Evolutionary conservation across 2,888 invertebrate genomes (phyloP), one percentile per base, ranked within the genome.

Genomic region (Arctia plantaginis): DNA sequence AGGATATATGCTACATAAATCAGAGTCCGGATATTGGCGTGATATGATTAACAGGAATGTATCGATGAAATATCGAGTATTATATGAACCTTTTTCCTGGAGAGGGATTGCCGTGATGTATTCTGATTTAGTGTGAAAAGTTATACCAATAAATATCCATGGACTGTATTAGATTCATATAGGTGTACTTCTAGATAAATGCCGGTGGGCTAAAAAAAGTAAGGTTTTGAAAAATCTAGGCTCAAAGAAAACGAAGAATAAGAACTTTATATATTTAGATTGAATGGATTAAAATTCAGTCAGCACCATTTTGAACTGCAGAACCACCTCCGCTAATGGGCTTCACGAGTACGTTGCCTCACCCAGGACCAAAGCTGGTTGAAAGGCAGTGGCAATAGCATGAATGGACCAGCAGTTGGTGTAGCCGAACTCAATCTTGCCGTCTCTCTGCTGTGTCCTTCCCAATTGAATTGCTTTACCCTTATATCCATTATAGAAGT

Each of bases 1-100:
- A 77, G 84, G 77, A 81, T 66, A 69, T 74, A 55, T 71, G 77
- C 71, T 68, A 74, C 73, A 85, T 83, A 85, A 83, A 85, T 83
- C 85, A 85, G 71, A 23, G 35, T 44, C 41, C 76, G 76, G 84
- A 79, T 71, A 71, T 76, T 65, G 76, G 73, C 59, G 73, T 78
- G 79, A 82, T 77, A 69, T 77, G 75, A 83, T 85, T 83, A 83
- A 69, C 55, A 71, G 69, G 65, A 65, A 68, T 72, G 72, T 75
- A 75, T 72, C 71, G 75, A 20, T 62, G n/a, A 66, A 68, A 68
- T 67, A 75, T 72, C 67, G 67, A 51, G 33, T 44, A 65, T 71
- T 65, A 68, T 65, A 44, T 64, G 35, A 55, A 23, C 10, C 65
- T 72, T 75, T 75, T 75, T 75, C 35, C 66, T 72, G 55, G 13